A percentile compares a stretch with the other conserved stretches of the same genome.
These are phyloP conservation scores for Enteromius anoplus DNA, from an alignment of 2,797 vertebrate species.

Conservation along the genomic window DNA sequence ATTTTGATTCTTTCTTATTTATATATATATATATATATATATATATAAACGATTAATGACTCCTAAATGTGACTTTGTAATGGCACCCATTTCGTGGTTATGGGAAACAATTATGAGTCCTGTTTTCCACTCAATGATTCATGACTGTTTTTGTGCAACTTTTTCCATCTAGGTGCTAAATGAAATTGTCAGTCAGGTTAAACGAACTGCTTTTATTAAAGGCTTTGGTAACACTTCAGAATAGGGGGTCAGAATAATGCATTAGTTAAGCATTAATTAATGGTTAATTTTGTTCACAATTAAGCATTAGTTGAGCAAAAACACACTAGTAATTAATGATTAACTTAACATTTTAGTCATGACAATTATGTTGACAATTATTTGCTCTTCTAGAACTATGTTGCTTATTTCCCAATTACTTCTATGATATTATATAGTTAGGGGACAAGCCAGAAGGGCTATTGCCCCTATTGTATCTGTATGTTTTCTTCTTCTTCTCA, in stretches of 20 bases:
- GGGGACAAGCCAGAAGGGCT: too few relatives aligned
- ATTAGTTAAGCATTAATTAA: too few relatives aligned
- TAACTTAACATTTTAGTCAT: too few relatives aligned
- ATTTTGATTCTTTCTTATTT: neutral
- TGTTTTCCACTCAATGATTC: neutral
- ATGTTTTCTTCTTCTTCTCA: too few relatives aligned
- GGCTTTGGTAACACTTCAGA: neutral
- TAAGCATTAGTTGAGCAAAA: too few relatives aligned
- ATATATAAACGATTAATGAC: neutral
- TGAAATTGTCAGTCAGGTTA: neutral
- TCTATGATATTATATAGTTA: neutral
- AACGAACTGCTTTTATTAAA: slow-evolving; percentile 3
- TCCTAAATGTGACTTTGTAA: neutral
- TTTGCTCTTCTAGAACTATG: neutral
- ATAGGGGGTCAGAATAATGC: too few relatives aligned
- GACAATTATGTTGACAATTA: neutral
- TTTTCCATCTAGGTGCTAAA: neutral
- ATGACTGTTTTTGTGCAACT: neutral
- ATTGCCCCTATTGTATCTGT: too few relatives aligned
- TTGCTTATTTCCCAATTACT: neutral
- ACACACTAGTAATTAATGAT: too few relatives aligned
- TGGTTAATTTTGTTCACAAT: too few relatives aligned
- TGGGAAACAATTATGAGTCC: neutral
- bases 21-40: too few relatives aligned
- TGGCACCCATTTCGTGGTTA: neutral